These are phyloP conservation scores for Ommatoiulus sabulosus DNA, from an alignment of 2,888 invertebrate genomes.

Conservation along the genomic window DNA sequence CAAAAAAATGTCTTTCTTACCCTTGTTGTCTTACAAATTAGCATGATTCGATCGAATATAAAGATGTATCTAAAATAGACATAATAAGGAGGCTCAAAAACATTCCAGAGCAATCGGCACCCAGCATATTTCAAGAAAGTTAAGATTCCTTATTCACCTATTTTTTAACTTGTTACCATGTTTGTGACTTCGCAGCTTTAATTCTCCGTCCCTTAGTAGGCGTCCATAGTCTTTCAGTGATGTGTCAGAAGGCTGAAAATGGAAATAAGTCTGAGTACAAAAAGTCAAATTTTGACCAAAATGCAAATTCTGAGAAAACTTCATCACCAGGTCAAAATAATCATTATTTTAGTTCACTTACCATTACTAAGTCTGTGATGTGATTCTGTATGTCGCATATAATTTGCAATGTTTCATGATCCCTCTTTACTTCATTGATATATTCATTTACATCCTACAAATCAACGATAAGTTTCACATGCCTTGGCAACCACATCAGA, in stretches of 20 bases:
- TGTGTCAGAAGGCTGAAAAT: slow-evolving; percentile 76
- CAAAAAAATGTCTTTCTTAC: slow-evolving; percentile 69
- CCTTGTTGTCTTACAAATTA: slow-evolving; percentile 88
- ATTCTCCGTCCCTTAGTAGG: slow-evolving; percentile 91
- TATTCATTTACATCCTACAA: slow-evolving; percentile 88
- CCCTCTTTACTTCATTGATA: slow-evolving; percentile 97
- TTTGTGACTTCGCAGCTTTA: slow-evolving; percentile 89
- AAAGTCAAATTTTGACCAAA: background rate
- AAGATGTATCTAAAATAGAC: slow-evolving; percentile 83
- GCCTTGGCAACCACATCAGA: background rate
- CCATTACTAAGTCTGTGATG: slow-evolving; percentile 66
- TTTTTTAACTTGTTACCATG: slow-evolving; percentile 83
- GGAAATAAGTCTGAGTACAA: background rate
- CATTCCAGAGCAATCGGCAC: background rate
- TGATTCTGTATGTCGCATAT: slow-evolving; percentile 88
- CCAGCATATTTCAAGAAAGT: background rate
- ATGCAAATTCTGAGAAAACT: slow-evolving; percentile 13
- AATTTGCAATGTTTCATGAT: slow-evolving; percentile 91
- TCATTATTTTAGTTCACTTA: slow-evolving; percentile 53
- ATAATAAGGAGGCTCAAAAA: slow-evolving; percentile 22
- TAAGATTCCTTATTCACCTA: slow-evolving; percentile 67
- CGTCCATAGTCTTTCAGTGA: slow-evolving; percentile 91
- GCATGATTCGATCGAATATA: slow-evolving; percentile 96
- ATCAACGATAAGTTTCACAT: background rate
- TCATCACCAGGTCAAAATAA: background rate